Conservation (phyloP, 2,888 invertebrate species). For the Melieria picta region DNA sequence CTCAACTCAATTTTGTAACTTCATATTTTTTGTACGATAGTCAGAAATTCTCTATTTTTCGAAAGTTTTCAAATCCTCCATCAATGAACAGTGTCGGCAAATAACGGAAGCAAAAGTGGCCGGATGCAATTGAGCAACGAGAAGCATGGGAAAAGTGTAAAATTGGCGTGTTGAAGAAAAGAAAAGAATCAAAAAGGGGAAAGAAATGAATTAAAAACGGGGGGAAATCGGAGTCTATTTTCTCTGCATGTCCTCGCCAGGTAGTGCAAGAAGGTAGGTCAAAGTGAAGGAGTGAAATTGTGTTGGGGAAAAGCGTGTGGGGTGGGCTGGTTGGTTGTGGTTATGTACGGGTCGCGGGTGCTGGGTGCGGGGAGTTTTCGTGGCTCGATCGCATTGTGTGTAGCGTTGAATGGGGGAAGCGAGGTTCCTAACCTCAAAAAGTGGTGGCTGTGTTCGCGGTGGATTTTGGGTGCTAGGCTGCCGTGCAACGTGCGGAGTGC, state of each 20-base stretch:
- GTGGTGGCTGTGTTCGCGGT: conserved; percentile 44
- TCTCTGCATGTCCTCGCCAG: conserved; percentile 54
- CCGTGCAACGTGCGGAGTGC: conserved; percentile 42
- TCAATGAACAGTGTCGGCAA: conserved; percentile 52
- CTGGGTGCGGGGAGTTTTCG: background rate
- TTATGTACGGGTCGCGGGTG: conserved; percentile 1
- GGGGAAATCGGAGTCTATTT: conserved; percentile 42
- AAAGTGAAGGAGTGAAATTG: conserved; percentile 52
- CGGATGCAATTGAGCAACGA: conserved; percentile 25
- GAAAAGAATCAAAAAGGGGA: conserved; percentile 36
- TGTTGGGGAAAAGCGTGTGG: conserved; percentile 24
- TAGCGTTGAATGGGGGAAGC: conserved; percentile 32
- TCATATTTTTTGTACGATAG: conserved; percentile 52
- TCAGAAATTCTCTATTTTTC: conserved; percentile 48
- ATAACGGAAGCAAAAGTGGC: conserved; percentile 17
- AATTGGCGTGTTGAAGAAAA: conserved; percentile 33
- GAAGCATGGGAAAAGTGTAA: conserved; percentile 16
- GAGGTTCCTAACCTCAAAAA: conserved; percentile 57
- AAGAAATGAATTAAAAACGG: conserved; percentile 47
- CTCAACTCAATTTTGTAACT: conserved; percentile 39
- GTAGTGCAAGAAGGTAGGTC: conserved; percentile 63
- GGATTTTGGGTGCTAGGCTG: conserved; percentile 30
- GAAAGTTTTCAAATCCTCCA: conserved; percentile 44
- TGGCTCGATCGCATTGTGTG: conserved; percentile 24
- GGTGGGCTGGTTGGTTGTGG: background rate